These are phyloP conservation scores for Premnoplex brunnescens DNA, from an alignment of 2,797 vertebrate species.

Conservation along the genomic window DNA sequence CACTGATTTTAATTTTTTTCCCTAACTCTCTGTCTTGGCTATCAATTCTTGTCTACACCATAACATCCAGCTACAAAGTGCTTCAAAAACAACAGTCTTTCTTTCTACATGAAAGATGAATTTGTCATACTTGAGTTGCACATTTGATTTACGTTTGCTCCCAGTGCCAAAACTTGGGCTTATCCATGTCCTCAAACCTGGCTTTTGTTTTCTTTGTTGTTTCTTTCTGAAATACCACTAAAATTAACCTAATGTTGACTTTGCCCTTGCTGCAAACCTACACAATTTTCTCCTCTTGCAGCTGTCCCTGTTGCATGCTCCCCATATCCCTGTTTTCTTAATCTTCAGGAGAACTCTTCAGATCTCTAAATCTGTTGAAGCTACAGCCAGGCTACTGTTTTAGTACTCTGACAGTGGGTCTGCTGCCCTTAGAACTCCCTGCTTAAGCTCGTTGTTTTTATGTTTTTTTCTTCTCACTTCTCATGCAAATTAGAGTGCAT, in stretches of 20 bases:
- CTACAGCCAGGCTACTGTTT: not conserved
- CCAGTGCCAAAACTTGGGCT: not conserved
- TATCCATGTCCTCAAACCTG: not conserved
- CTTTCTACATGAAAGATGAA: not conserved
- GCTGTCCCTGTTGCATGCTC: not conserved
- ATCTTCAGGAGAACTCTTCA: not conserved
- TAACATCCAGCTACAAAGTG: not conserved
- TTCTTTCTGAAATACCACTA: not conserved
- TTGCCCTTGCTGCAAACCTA: not conserved
- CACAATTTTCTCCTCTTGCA: not conserved
- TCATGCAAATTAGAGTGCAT: not conserved
- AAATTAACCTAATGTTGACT: constrained; percentile 2
- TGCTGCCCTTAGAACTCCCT: not conserved
- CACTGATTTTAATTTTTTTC: not conserved
- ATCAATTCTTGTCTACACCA: not conserved
- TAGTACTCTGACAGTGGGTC: not conserved
- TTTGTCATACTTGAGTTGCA: not conserved
- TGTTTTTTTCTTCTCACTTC: not conserved
- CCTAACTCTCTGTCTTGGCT: not conserved
- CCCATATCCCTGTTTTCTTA: not conserved
- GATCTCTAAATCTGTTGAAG: not conserved
- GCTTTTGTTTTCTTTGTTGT: not conserved
- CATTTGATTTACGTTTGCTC: not conserved
- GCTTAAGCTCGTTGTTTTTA: not conserved
- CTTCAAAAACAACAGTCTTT: constrained; percentile 13